Evolutionary conservation across 2,888 invertebrate genomes (phyloP).

Genomic region (Sarcophaga subvicina): DNA sequence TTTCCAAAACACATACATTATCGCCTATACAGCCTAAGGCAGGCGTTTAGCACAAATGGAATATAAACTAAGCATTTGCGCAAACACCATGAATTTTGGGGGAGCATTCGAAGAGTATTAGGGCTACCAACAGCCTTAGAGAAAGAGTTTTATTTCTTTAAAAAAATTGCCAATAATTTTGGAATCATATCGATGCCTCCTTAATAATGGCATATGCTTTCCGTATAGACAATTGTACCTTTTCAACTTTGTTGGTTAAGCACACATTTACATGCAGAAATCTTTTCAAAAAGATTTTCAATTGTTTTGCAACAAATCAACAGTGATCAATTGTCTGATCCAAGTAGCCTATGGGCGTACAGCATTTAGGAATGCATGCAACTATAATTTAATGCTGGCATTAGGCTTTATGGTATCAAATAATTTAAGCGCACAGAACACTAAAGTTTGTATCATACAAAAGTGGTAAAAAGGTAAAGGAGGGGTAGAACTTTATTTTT

Average conservation of each 20-base stretch:
- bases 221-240: no score
- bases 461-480: no score
- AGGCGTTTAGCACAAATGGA: slow-evolving; percentile 15
- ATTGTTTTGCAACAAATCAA: slow-evolving; percentile 56
- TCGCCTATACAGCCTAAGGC: background rate
- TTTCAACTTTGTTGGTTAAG: no score
- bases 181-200: no score
- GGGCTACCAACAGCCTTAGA: no score
- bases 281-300: background rate
- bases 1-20: background rate
- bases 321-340: slow-evolving; percentile 50
- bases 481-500: background rate
- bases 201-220: no score
- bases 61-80: background rate
- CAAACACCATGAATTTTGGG: background rate
- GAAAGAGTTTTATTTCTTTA: no score
- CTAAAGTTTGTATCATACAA: no score
- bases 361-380: slow-evolving; percentile 27
- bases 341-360: slow-evolving; percentile 57
- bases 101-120: background rate
- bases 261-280: no score
- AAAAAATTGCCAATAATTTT: no score
- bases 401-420: background rate
- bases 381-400: slow-evolving; percentile 26
- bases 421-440: background rate